Base-by-base conservation (phyloP, 2,888 invertebrate species). In the Druceiella hillmani region DNA sequence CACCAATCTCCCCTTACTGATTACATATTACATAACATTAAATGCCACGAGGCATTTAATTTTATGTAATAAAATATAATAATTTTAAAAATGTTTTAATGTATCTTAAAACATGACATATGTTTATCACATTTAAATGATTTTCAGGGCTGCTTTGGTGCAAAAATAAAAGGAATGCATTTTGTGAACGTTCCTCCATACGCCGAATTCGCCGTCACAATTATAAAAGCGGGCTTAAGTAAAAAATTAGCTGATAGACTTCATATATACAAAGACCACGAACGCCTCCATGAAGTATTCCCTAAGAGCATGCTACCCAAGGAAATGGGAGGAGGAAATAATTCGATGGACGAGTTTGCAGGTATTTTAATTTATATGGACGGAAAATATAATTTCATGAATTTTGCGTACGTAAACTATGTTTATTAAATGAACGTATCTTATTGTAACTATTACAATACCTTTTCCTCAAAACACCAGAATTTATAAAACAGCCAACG, bases 311-410 rank as follows among this genome's bases (percentile, higher is more conserved):
- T 51, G 46, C 22, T 49, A 32, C 10, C 27, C 11, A 27, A 27
- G 11, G 27, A 27, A 6, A 27, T 27, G 27, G 54, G 55, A 4
- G 53, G 32, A 24, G 48, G 49, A 14, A 55, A 56, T n/a, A 55
- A 28, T 5, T 52, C 52, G 7, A 51, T 29, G 16, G 35, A 46
- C 31, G 49, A 52, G 3, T 55, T 55, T 32, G 15, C 3, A 6
- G 27, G 27, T 27, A 27, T 4, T 12, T 27, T 25, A 12, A 11
- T 25, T 11, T 4, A n/a, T n/a, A n/a, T n/a, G n/a, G n/a, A n/a
- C n/a, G n/a, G 3, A 11, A 11, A 11, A 25, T 7, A 25, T 4
- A 3, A 10, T 30, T 15, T 32, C 17, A 7, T 32, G n/a, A 12
- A 20, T 20, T 9, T 20, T 7, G 6, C 9, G 22, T 7, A 6